phyloP scores from a whole-genome alignment of 1,140 invertebrate genomes.

The Halictus rubicundus region DNA sequence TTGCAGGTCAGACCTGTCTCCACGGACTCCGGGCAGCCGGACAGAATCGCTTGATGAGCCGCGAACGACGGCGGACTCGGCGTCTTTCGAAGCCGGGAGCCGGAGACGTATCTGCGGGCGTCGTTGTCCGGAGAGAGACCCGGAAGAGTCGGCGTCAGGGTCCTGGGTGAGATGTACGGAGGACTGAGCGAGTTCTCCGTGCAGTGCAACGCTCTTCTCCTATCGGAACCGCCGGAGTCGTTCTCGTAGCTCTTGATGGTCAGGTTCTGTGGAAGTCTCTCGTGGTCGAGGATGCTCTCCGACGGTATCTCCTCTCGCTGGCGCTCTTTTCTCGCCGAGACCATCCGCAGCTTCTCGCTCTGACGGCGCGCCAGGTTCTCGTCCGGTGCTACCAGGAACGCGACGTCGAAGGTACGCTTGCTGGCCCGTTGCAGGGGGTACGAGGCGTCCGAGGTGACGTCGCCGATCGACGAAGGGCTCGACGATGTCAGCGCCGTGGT shows the following conservation, averaged over 20 bases:
- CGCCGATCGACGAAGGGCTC: slow-evolving; percentile 61
- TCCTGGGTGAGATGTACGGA: slow-evolving; percentile 71
- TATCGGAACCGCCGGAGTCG: slow-evolving; percentile 49
- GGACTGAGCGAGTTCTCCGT: slow-evolving; percentile 65
- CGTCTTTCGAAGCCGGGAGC: slow-evolving; percentile 65
- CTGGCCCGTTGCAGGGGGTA: slow-evolving; percentile 76
- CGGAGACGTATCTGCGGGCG: slow-evolving; percentile 62
- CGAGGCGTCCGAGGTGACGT: slow-evolving; percentile 72
- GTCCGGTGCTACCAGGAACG: slow-evolving; percentile 92
- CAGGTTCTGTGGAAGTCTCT: slow-evolving; percentile 69
- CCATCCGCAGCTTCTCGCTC: slow-evolving; percentile 82
- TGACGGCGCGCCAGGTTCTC: slow-evolving; percentile 88
- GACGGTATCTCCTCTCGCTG: slow-evolving; percentile 45
- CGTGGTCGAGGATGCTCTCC: slow-evolving; percentile 53
- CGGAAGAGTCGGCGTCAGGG: slow-evolving; percentile 75
- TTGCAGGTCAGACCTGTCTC: slow-evolving; percentile 50
- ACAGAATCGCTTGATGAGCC: slow-evolving; percentile 43
- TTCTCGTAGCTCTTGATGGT: slow-evolving; percentile 72
- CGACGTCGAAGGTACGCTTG: slow-evolving; percentile 92
- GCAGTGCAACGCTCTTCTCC: slow-evolving; percentile 63
- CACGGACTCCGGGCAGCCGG: slow-evolving; percentile 34
- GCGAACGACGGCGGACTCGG: slow-evolving; percentile 69
- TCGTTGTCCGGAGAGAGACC: slow-evolving; percentile 71
- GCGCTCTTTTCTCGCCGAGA: slow-evolving; percentile 75
- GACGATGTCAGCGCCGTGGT: slow-evolving; percentile 59